A percentile compares a stretch with the other conserved stretches of the same genome.
Evolutionary conservation across 1,140 invertebrate species (phyloP).

Genomic region (Aphaenogaster rudis): DNA sequence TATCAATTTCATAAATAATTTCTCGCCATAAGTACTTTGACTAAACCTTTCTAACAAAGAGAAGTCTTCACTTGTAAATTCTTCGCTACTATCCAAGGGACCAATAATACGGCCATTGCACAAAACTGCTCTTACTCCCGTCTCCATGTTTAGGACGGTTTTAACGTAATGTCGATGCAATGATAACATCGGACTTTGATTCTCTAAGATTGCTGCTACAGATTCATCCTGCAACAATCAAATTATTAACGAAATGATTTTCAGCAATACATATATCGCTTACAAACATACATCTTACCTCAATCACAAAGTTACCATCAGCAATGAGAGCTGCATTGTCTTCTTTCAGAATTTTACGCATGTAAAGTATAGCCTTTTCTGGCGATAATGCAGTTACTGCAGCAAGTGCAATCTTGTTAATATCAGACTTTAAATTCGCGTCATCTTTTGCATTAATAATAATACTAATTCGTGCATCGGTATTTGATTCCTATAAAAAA

Average conservation of each 20-base stretch:
- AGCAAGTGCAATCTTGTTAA: slow-evolving; percentile 82
- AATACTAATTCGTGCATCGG: slow-evolving; percentile 80
- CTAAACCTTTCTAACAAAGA: slow-evolving; percentile 94
- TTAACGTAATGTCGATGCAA: slow-evolving; percentile 87
- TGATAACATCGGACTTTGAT: slow-evolving; percentile 84
- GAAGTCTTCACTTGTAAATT: slow-evolving; percentile 97
- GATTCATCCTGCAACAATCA: slow-evolving; percentile 73
- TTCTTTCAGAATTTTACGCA: slow-evolving; percentile 80
- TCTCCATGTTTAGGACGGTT: slow-evolving; percentile 86
- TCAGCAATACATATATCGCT: slow-evolving; percentile 30
- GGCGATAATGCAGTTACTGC: slow-evolving; percentile 77
- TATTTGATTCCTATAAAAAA: slow-evolving; percentile 87
- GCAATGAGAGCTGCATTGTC: slow-evolving; percentile 75
- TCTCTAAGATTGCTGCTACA: slow-evolving; percentile 78
- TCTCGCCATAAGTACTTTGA: slow-evolving; percentile 92
- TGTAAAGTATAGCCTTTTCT: slow-evolving; percentile 78
- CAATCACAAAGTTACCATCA: slow-evolving; percentile 73
- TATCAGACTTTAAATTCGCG: slow-evolving; percentile 64
- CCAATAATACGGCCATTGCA: slow-evolving; percentile 97
- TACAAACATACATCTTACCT: slow-evolving; percentile 70
- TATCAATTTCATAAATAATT: slow-evolving; percentile 90
- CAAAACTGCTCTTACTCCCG: slow-evolving; percentile 90
- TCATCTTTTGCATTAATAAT: slow-evolving; percentile 78
- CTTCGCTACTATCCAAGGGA: slow-evolving; percentile 92
- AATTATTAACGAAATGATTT: neutral